Conservation (phyloP, 2,113 vertebrate genomes). For the Egretta garzetta region DNA sequence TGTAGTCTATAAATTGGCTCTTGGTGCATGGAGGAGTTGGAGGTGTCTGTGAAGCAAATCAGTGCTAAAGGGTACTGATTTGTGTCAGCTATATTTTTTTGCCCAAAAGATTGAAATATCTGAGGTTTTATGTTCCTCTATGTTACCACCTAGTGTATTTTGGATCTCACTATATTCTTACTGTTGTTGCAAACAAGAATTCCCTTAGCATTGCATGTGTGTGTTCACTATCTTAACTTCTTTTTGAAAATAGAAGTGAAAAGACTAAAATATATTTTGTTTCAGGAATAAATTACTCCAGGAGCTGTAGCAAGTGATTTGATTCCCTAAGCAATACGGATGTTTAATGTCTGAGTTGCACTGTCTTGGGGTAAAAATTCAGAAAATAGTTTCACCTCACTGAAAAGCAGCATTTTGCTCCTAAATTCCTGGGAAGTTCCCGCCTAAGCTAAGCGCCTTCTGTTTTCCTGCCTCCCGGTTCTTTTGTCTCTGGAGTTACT, state of each 20-base stretch:
- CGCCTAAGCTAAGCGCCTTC: neutral
- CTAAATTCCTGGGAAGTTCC: constrained; percentile 30
- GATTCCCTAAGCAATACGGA: neutral
- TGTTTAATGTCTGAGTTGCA: neutral
- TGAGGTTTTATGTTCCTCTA: neutral
- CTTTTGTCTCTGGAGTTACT: constrained; percentile 37
- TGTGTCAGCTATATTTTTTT: neutral
- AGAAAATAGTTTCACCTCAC: constrained; percentile 5
- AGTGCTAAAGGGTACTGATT: neutral
- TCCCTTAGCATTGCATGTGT: neutral
- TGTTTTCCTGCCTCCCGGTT: neutral
- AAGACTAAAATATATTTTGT: constrained; percentile 5
- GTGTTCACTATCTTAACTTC: neutral
- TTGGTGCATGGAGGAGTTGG: neutral
- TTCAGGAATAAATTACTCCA: neutral
- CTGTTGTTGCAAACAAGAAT: neutral
- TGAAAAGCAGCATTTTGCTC: constrained; percentile 42
- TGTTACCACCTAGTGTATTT: neutral
- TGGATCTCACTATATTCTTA: neutral
- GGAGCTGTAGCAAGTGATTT: neutral
- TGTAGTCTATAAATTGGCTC: neutral
- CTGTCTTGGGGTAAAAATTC: neutral
- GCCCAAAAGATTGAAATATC: neutral
- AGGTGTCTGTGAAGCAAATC: neutral
- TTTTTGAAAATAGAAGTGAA: neutral